A percentile compares a stretch with the other conserved stretches of the same genome.
Conservation (phyloP, 2,888 invertebrate genomes). For the Eristalinus sepulchralis region DNA sequence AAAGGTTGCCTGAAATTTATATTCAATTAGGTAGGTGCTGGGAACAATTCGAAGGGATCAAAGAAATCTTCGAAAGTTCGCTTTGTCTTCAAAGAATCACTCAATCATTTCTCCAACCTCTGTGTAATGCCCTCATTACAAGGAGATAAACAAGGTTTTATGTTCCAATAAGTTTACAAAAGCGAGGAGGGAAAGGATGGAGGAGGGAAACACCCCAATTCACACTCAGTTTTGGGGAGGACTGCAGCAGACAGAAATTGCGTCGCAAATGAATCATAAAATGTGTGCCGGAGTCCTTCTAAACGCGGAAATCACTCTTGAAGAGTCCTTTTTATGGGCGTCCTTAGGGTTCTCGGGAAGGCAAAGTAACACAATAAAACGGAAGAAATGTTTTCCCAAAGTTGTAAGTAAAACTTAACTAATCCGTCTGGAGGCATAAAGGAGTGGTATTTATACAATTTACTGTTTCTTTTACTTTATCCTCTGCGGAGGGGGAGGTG, state of each 20-base stretch:
- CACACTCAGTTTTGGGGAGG: too few species aligned
- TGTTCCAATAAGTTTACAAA: not conserved
- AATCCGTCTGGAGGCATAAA: not conserved
- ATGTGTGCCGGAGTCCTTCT: not conserved
- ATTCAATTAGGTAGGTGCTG: not conserved
- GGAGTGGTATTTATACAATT: not conserved
- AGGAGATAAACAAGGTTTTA: not conserved
- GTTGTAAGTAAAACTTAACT: not conserved
- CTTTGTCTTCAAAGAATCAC: too few species aligned
- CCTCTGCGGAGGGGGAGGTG: not conserved
- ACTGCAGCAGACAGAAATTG: not conserved
- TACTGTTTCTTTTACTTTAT: not conserved
- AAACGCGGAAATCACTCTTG: not conserved
- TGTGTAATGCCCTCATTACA: not conserved
- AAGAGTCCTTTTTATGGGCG: not conserved
- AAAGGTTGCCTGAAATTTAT: not conserved
- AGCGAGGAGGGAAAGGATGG: not conserved
- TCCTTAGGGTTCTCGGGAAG: not conserved
- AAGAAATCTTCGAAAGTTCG: too few species aligned
- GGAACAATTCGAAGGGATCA: too few species aligned
- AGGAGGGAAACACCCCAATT: not conserved
- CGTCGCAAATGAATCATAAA: not conserved
- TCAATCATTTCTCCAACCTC: too few species aligned
- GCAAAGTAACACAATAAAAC: not conserved
- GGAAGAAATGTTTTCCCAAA: not conserved